Evolutionary conservation across 2,113 vertebrate genomes (phyloP).

Genomic region (Cryptomyrus ogoouensis): DNA sequence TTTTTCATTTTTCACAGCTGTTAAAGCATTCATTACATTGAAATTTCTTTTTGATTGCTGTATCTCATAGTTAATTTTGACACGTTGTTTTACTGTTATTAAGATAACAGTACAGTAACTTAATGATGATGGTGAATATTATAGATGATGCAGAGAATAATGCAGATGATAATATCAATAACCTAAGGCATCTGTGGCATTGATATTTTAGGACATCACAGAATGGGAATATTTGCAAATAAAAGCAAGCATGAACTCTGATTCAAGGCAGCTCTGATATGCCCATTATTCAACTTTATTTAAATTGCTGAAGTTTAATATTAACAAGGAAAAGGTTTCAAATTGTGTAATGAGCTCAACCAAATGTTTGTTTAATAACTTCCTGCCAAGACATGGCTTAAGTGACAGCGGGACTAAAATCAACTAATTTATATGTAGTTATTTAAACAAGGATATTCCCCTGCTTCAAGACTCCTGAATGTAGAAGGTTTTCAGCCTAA

Average conservation of each 20-base stretch:
- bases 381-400: not conserved
- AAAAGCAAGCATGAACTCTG: too few relatives aligned
- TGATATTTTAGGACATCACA: too few relatives aligned
- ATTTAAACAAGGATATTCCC: not conserved
- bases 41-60: too few relatives aligned
- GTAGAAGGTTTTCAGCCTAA: not conserved
- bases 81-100: too few relatives aligned
- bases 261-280: not conserved
- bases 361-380: not conserved
- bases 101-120: too few relatives aligned
- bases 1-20: too few relatives aligned
- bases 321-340: not conserved
- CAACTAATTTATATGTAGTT: not conserved
- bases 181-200: not conserved
- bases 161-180: not conserved
- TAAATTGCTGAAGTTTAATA: not conserved
- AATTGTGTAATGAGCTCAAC: not conserved
- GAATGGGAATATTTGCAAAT: too few relatives aligned
- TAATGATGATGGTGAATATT: too few relatives aligned
- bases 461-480: not conserved
- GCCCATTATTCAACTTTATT: not conserved
- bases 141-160: too few relatives aligned
- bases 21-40: too few relatives aligned
- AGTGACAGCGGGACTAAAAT: not conserved
- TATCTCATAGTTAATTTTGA: too few relatives aligned